These are phyloP conservation scores for Onychomys arenicola DNA, from an alignment of 2,797 vertebrate species.

Conservation along the genomic window DNA sequence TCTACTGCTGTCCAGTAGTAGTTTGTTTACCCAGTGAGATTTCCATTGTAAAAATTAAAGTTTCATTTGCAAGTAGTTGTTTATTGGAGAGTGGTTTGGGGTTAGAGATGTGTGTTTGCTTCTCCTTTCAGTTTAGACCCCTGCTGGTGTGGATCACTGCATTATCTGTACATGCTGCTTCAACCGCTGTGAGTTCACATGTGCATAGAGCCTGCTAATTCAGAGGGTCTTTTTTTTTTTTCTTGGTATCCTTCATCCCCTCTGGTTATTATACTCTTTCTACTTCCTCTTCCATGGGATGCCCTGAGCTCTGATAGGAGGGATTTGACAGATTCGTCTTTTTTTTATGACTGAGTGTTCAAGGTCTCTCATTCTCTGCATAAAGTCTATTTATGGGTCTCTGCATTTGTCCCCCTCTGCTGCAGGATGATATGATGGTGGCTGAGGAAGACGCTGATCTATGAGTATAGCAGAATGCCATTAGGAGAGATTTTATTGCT, in stretches of 20 bases:
- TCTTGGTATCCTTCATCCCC: neutral
- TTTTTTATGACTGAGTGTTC: no score
- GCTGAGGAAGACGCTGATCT: neutral
- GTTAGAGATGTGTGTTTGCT: neutral
- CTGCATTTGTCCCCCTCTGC: neutral
- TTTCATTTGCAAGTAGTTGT: neutral
- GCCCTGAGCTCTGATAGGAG: no score
- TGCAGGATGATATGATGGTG: neutral
- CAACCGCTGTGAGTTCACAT: neutral
- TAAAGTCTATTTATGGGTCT: neutral
- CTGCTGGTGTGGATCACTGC: neutral
- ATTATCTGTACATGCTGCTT: neutral
- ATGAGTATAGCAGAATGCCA: neutral
- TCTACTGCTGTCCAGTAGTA: neutral
- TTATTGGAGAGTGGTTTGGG: neutral
- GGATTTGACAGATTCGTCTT: no score
- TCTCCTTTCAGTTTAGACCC: neutral
- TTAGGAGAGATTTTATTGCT: neutral
- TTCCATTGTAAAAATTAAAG: neutral
- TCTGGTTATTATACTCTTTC: neutral
- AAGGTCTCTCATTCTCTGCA: no score
- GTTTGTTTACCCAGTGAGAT: neutral
- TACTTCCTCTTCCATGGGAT: neutral
- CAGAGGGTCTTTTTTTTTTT: neutral
- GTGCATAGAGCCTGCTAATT: neutral